Percentiles rank a stretch among this genome's conserved stretches.
Evolutionary conservation across 2,888 invertebrate species (phyloP).

Genomic region (Sinohyriopsis cumingii): DNA sequence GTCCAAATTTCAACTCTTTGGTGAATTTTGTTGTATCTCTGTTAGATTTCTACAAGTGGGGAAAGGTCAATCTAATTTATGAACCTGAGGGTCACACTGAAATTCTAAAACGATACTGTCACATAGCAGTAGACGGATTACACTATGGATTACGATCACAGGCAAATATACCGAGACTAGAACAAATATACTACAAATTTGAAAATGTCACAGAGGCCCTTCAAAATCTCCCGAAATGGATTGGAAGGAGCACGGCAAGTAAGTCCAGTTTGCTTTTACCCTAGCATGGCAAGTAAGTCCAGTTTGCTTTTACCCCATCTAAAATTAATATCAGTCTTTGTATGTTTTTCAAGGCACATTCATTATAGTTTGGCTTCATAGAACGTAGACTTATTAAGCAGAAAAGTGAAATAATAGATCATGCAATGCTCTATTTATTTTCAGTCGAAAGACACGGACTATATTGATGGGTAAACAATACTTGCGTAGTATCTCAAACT

Average conservation of each 20-base stretch:
- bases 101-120: slow-evolving; percentile 51
- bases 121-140: slow-evolving; percentile 54
- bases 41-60: slow-evolving; percentile 42
- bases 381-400: too few relatives aligned
- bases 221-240: slow-evolving; percentile 23
- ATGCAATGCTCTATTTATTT: too few relatives aligned
- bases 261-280: slow-evolving; percentile 14
- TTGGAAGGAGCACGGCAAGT: slow-evolving; percentile 48
- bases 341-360: too few relatives aligned
- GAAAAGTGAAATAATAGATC: too few relatives aligned
- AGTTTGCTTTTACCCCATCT: too few relatives aligned
- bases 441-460: too few relatives aligned
- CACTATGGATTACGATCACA: slow-evolving; percentile 46
- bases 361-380: too few relatives aligned
- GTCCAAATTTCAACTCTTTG: slow-evolving; percentile 56
- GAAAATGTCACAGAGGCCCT: slow-evolving; percentile 36
- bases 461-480: too few relatives aligned
- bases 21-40: slow-evolving; percentile 40
- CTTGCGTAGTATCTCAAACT: too few relatives aligned
- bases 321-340: too few relatives aligned
- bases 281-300: slow-evolving; percentile 45
- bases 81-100: slow-evolving; percentile 52
- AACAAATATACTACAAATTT: slow-evolving; percentile 48
- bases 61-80: slow-evolving; percentile 48
- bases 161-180: slow-evolving; percentile 14